Evolutionary conservation across 1,140 invertebrate genomes (phyloP).

Genomic region (Leptoteleia sp.): DNA sequence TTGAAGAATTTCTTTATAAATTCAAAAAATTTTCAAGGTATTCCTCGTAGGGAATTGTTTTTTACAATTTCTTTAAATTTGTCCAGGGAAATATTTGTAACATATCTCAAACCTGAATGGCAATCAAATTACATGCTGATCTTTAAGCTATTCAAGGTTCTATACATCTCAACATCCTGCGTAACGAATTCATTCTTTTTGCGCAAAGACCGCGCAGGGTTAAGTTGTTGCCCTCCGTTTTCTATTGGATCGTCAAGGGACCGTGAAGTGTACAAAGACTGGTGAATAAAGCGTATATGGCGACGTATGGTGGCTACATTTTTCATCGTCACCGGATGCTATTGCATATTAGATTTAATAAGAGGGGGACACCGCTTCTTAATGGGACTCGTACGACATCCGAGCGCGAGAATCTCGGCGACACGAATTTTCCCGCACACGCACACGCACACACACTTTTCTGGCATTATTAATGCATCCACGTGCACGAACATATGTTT

Average conservation of each 20-base stretch:
- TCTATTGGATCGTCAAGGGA: conserved; percentile 21
- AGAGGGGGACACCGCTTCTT: conserved; percentile 52
- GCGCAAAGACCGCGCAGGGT: conserved; percentile 1
- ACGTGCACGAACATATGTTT: conserved; percentile 33
- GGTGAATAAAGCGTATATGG: conserved; percentile 55
- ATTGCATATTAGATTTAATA: conserved; percentile 66
- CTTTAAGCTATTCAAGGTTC: no score
- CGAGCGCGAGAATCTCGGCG: conserved; percentile 38
- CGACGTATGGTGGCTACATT: conserved; percentile 51
- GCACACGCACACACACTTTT: conserved; percentile 5
- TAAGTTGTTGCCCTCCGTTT: not conserved
- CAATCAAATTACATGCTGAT: no score
- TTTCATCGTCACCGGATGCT: conserved; percentile 65
- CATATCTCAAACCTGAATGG: no score
- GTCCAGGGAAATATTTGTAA: no score
- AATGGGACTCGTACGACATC: conserved; percentile 48
- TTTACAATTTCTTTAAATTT: no score
- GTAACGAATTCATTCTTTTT: not conserved
- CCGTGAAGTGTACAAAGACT: conserved; percentile 41
- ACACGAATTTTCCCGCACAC: conserved; percentile 44
- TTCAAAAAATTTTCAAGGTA: no score
- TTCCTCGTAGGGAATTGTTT: no score
- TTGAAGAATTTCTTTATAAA: no score
- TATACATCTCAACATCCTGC: no score
- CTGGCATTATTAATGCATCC: conserved; percentile 38